Percentiles rank a stretch among this genome's conserved stretches.
phyloP scores from a whole-genome alignment of 2,113 vertebrate species.

The Hemicordylus capensis region DNA sequence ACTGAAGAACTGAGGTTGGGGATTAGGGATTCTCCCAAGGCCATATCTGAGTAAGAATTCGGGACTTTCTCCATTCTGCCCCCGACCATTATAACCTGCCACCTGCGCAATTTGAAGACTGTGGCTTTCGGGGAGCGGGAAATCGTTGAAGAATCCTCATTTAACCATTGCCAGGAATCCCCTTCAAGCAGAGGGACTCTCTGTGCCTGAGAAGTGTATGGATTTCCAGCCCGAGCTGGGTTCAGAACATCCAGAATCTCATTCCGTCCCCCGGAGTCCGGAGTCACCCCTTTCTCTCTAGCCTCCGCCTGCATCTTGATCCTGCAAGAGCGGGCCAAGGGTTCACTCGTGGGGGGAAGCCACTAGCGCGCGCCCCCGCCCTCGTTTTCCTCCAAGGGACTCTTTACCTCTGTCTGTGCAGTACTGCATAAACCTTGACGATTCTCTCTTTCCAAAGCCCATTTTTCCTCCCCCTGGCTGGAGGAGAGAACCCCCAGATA shows the following conservation, averaged over 20 bases:
- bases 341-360: not conserved
- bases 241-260: not conserved
- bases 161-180: not conserved
- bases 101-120: not conserved
- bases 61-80: not conserved
- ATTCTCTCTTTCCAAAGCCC: not conserved
- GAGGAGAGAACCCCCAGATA: slow-evolving; percentile 1
- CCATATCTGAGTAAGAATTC: not conserved
- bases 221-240: not conserved
- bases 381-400: too few species aligned
- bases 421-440: not conserved
- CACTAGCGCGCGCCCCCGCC: too few species aligned
- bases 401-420: not conserved
- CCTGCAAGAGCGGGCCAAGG: not conserved
- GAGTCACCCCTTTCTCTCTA: not conserved
- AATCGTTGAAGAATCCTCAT: not conserved
- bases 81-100: not conserved
- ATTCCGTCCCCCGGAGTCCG: too few species aligned
- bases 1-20: not conserved
- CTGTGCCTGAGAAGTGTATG: not conserved
- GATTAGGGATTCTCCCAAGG: not conserved
- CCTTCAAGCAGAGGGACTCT: not conserved
- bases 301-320: not conserved
- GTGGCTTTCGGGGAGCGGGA: not conserved
- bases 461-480: not conserved